A percentile compares a stretch with the other conserved stretches of the same genome.
Evolutionary conservation across 2,797 vertebrate species (phyloP).

Genomic region (Macroramphosus scolopax): DNA sequence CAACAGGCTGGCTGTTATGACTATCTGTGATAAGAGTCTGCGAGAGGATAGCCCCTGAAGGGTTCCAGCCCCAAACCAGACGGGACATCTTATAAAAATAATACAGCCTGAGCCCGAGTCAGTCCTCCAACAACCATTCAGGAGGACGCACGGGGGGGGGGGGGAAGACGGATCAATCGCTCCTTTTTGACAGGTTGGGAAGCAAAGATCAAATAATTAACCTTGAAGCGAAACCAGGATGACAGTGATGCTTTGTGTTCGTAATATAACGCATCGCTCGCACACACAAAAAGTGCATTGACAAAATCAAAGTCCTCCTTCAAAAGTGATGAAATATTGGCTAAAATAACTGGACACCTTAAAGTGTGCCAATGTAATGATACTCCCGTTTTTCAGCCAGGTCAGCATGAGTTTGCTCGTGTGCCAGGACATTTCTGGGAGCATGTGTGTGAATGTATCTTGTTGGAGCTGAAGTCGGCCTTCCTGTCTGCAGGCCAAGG

Average conservation of each 20-base stretch:
- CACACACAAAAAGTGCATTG: background rate
- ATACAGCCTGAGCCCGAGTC: conserved; percentile 28
- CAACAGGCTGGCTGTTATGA: conserved; percentile 79
- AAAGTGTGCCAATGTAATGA: no score
- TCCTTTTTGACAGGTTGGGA: conserved; percentile 21
- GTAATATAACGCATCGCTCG: background rate
- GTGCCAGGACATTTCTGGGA: conserved; percentile 7
- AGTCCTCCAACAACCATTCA: conserved; percentile 22
- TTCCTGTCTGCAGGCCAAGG: conserved; percentile 23
- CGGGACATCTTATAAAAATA: conserved; percentile 65
- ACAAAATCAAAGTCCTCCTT: background rate
- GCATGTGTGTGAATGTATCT: conserved; percentile 30
- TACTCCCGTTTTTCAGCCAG: conserved; percentile 18
- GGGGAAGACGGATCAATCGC: conserved; percentile 29
- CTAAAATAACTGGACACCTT: conserved; percentile 3
- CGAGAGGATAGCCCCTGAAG: conserved; percentile 62
- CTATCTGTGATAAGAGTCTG: conserved; percentile 78
- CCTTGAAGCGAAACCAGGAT: conserved; percentile 15
- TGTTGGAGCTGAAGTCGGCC: conserved; percentile 37
- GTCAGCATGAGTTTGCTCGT: conserved; percentile 12
- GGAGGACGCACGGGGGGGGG: conserved; percentile 9
- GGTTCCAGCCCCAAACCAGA: conserved; percentile 63
- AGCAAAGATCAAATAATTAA: conserved; percentile 22
- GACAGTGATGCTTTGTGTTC: conserved; percentile 10
- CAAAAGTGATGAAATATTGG: background rate